Conservation (phyloP, 2,888 invertebrate species). For the Zonitis immaculata region DNA sequence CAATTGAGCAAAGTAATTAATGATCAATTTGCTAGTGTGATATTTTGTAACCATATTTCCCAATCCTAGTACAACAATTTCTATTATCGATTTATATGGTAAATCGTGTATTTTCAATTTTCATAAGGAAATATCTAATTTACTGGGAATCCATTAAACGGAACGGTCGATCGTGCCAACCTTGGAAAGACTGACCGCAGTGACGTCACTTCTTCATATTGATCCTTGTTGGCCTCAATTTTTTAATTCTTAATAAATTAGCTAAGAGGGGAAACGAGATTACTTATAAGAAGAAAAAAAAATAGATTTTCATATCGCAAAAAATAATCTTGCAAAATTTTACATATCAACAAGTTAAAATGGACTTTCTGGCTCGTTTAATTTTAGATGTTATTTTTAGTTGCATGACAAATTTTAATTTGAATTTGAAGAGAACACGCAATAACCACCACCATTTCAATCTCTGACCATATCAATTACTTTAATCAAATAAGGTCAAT, state of each 20-base stretch:
- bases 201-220: constrained; percentile 13
- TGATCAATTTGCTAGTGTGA: neutral
- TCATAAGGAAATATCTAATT: no score
- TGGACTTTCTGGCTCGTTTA: no score
- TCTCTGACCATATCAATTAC: constrained; percentile 15
- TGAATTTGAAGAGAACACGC: constrained; percentile 9
- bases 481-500: constrained; percentile 25
- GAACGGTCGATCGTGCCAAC: constrained; percentile 11
- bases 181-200: constrained; percentile 18
- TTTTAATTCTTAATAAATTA: neutral
- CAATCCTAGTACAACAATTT: no score
- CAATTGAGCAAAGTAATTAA: constrained; percentile 30
- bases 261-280: neutral
- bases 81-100: no score
- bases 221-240: neutral
- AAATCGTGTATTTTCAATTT: no score
- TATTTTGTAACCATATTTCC: neutral
- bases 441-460: constrained; percentile 12
- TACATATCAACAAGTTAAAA: neutral
- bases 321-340: no score
- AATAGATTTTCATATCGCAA: neutral
- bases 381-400: no score
- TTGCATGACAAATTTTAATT: no score
- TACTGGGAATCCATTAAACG: no score
- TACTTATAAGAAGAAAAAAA: neutral